Percentiles rank a stretch among this genome's conserved stretches.
Conservation (phyloP, 2,113 vertebrate species). For the Austrofundulus limnaeus region DNA sequence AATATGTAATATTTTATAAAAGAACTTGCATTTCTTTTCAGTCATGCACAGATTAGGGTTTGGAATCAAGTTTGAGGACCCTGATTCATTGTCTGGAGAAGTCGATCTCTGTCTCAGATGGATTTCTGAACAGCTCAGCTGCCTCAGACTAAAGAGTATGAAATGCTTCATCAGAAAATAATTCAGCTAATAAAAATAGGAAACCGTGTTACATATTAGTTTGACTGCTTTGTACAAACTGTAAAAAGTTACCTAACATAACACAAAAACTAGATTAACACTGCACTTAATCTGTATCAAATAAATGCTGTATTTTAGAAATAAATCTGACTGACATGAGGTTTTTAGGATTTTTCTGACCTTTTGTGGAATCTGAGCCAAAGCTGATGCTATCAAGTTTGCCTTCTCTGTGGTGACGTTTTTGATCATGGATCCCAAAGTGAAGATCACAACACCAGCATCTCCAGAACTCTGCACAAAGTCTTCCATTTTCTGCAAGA, state of each 20-base stretch:
- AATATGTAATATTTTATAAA: not conserved
- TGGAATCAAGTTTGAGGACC: too few species aligned
- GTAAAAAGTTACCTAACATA: too few species aligned
- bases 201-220: not conserved
- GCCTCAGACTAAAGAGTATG: not conserved
- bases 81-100: not conserved
- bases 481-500: constrained; percentile 86
- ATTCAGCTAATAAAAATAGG: not conserved
- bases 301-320: not conserved
- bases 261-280: too few species aligned
- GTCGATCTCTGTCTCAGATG: not conserved
- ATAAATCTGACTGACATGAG: too few species aligned
- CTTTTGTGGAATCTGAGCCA: constrained; percentile 91
- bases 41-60: not conserved
- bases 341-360: constrained; percentile 49
- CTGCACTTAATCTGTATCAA: not conserved
- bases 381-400: constrained; percentile 83
- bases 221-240: too few species aligned
- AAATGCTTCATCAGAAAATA: not conserved
- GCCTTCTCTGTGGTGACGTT: constrained; percentile 83
- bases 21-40: not conserved
- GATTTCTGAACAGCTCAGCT: not conserved
- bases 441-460: constrained; percentile 85
- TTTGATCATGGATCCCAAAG: constrained; percentile 84
- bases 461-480: constrained; percentile 89